Percentiles rank a stretch among this genome's conserved stretches.
Conservation (phyloP, 2,113 vertebrate genomes). For the Ammodytes marinus region DNA sequence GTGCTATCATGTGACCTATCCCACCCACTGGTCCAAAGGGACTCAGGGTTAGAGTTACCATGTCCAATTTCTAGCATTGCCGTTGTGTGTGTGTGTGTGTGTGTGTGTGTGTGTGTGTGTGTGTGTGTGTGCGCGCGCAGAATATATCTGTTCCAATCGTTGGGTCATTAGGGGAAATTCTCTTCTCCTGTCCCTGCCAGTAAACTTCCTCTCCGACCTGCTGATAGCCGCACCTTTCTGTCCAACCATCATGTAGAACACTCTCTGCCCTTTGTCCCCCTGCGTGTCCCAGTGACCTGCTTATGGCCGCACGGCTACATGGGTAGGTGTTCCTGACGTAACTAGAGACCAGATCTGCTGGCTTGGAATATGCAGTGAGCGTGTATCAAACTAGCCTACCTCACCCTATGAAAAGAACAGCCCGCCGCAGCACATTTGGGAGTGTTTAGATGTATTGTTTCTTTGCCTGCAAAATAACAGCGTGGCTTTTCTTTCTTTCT, state of each 20-base stretch:
- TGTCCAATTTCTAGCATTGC: conserved; percentile 51
- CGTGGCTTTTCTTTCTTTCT: conserved; percentile 44
- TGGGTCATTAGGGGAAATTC: background rate
- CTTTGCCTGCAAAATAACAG: conserved; percentile 60
- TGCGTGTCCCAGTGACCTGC: conserved; percentile 51
- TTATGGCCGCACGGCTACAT: conserved; percentile 8
- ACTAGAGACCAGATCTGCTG: conserved; percentile 54
- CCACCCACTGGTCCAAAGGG: conserved; percentile 71
- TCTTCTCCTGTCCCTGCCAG: background rate
- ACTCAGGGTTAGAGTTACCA: conserved; percentile 70
- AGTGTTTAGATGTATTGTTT: conserved; percentile 75
- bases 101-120: conserved; percentile 30
- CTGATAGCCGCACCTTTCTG: conserved; percentile 39
- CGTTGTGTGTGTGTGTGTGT: conserved; percentile 12
- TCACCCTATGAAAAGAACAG: conserved; percentile 61
- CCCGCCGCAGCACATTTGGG: conserved; percentile 61
- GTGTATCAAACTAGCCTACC: conserved; percentile 49
- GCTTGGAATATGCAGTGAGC: conserved; percentile 31
- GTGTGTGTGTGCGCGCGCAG: conserved; percentile 26
- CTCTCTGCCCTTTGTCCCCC: conserved; percentile 51
- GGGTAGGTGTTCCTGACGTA: conserved; percentile 40
- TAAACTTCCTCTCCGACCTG: conserved; percentile 35
- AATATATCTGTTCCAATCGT: conserved; percentile 1
- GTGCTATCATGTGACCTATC: conserved; percentile 78
- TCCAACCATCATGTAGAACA: conserved; percentile 29